phyloP scores from a whole-genome alignment of 2,888 invertebrate species.

The Drosophila pseudotakahashii region DNA sequence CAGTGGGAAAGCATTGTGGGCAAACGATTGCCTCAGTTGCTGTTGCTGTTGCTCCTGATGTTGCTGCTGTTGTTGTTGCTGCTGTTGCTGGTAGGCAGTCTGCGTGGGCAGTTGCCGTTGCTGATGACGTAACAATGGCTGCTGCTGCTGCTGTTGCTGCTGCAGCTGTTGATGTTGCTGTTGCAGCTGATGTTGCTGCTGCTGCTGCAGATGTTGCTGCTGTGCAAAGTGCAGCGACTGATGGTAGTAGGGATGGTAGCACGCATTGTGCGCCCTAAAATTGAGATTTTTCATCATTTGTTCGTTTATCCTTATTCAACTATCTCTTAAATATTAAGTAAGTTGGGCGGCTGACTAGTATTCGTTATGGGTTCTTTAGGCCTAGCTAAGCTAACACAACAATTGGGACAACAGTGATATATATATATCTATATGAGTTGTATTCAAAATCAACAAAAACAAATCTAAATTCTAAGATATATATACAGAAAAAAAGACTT shows the following conservation, averaged over 20 bases:
- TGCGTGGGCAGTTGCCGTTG: conserved; percentile 61
- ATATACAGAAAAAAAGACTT: conserved; percentile 1
- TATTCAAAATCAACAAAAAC: conserved; percentile 36
- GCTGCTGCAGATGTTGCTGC: conserved; percentile 51
- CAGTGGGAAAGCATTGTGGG: conserved; percentile 44
- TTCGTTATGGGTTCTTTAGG: conserved; percentile 41
- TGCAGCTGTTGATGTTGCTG: conserved; percentile 36
- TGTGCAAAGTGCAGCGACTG: conserved; percentile 59
- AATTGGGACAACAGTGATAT: conserved; percentile 59
- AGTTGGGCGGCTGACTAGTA: conserved; percentile 63
- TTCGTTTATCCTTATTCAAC: conserved; percentile 21
- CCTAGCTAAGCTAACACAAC: conserved; percentile 40
- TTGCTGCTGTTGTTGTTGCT: conserved; percentile 42
- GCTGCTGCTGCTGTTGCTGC: conserved; percentile 19
- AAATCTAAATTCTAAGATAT: conserved; percentile 15
- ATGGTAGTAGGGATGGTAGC: conserved; percentile 74
- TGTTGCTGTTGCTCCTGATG: conserved; percentile 31
- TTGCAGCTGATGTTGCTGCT: conserved; percentile 30
- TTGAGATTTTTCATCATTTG: conserved; percentile 78
- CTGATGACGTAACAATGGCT: conserved; percentile 70
- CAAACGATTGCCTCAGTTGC: conserved; percentile 43
- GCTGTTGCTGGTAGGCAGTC: conserved; percentile 55
- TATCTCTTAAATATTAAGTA: conserved; percentile 65
- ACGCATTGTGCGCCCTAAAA: conserved; percentile 77
- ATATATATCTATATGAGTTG: conserved; percentile 2